phyloP scores from a whole-genome alignment of 2,113 vertebrate genomes.

The Poeciliopsis occidentalis region DNA sequence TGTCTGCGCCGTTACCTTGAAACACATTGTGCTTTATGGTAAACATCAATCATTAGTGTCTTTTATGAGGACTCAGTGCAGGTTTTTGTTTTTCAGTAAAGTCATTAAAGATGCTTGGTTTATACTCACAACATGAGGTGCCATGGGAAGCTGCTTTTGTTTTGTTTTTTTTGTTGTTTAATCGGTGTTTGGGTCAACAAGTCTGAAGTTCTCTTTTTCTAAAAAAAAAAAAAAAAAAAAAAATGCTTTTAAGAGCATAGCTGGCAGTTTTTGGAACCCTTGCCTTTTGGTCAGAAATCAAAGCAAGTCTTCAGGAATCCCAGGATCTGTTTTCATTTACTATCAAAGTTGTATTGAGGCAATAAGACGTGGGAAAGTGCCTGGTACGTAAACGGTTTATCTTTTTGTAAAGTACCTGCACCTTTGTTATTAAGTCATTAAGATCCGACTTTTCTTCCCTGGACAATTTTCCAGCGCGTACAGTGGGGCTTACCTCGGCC shows the following conservation, averaged over 20 bases:
- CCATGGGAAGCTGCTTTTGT: slow-evolving; percentile 8
- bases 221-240: slow-evolving; percentile 36
- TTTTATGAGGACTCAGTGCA: slow-evolving; percentile 65
- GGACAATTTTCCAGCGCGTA: slow-evolving; percentile 24
- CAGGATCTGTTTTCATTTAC: slow-evolving; percentile 75
- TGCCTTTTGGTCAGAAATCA: slow-evolving; percentile 65
- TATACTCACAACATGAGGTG: slow-evolving; percentile 39
- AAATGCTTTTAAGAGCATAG: slow-evolving; percentile 17
- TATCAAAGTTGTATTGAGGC: slow-evolving; percentile 60
- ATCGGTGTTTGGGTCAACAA: slow-evolving; percentile 16
- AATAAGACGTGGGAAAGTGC: slow-evolving; percentile 57
- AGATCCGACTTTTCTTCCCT: slow-evolving; percentile 30
- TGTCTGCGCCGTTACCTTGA: slow-evolving; percentile 45
- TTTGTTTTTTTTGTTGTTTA: too few relatives aligned
- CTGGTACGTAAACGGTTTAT: slow-evolving; percentile 40
- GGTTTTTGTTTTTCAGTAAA: slow-evolving; percentile 53
- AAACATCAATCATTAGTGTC: slow-evolving; percentile 66
- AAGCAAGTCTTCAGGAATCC: slow-evolving; percentile 54
- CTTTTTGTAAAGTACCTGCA: slow-evolving; percentile 49
- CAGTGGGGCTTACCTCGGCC: slow-evolving; percentile 36
- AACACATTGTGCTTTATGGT: slow-evolving; percentile 47
- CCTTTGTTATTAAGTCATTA: slow-evolving; percentile 29
- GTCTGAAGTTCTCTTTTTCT: slow-evolving; percentile 28
- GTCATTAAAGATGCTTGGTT: slow-evolving; percentile 65
- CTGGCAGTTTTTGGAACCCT: slow-evolving; percentile 53